A percentile compares a stretch with the other conserved stretches of the same genome.
Conservation (phyloP, 2,888 invertebrate genomes). For the Itoplectis maculator region DNA sequence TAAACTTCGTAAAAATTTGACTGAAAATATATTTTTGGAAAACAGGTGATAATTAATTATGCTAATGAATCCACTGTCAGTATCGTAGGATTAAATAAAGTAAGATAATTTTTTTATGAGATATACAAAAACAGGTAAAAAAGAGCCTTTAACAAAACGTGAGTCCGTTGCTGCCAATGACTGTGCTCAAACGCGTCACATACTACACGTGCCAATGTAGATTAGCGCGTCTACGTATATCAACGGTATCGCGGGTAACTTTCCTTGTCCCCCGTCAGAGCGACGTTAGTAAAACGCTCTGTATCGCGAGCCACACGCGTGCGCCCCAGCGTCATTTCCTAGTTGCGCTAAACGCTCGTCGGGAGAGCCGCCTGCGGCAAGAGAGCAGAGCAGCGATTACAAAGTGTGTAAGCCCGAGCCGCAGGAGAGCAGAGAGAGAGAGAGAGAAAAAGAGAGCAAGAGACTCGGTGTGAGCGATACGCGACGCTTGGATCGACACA, state of each 20-base stretch:
- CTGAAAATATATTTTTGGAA: too few species aligned
- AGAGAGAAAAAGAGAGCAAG: too few species aligned
- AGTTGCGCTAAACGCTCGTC: conserved; percentile 13
- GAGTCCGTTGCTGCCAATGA: neutral
- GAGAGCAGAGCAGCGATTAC: neutral
- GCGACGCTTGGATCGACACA: conserved; percentile 61
- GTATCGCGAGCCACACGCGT: conserved; percentile 22
- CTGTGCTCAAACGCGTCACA: neutral
- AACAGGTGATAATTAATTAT: too few species aligned
- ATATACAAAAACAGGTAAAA: neutral
- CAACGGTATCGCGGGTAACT: conserved; percentile 3
- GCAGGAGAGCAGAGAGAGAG: neutral
- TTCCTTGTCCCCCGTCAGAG: neutral
- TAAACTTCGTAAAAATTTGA: too few species aligned
- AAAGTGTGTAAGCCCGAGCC: conserved; percentile 20
- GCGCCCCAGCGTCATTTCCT: conserved; percentile 36
- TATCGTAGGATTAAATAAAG: neutral
- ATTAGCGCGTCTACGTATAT: conserved; percentile 14
- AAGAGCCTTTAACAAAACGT: neutral
- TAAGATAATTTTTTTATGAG: neutral
- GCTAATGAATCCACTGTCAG: neutral
- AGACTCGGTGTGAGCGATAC: conserved; percentile 54
- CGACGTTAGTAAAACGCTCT: conserved; percentile 10
- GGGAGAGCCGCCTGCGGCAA: neutral
- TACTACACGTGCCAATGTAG: neutral